A percentile compares a stretch with the other conserved stretches of the same genome.
phyloP scores from a whole-genome alignment of 2,888 invertebrate genomes.

The Lymantria dispar region DNA sequence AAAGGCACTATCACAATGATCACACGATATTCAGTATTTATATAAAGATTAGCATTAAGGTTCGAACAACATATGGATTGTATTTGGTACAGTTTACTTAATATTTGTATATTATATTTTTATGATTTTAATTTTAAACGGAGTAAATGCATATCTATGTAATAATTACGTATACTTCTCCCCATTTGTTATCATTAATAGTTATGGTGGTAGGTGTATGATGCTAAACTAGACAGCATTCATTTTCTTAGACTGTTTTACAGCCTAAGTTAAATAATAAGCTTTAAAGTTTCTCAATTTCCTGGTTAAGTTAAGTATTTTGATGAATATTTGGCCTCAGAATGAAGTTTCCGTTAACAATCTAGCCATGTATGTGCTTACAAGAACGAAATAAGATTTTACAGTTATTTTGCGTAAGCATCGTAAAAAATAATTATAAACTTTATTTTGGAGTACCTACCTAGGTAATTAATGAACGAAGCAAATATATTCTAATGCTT shows the following conservation, averaged over 20 bases:
- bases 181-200: constrained; percentile 4
- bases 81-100: too few relatives aligned
- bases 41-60: too few relatives aligned
- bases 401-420: neutral
- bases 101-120: too few relatives aligned
- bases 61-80: too few relatives aligned
- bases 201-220: constrained; percentile 2
- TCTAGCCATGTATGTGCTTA: neutral
- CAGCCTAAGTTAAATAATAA: constrained; percentile 11
- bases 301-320: constrained; percentile 2
- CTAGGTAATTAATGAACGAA: too few relatives aligned
- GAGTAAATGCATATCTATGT: neutral
- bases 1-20: too few relatives aligned
- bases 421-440: neutral
- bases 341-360: neutral
- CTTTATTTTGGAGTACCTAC: too few relatives aligned
- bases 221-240: constrained; percentile 6
- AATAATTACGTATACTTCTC: neutral
- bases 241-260: constrained; percentile 11
- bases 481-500: too few relatives aligned
- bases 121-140: neutral
- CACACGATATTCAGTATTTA: too few relatives aligned
- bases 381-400: neutral
- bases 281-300: constrained; percentile 14
- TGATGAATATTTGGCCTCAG: constrained; percentile 2